Evolutionary conservation across 2,888 invertebrate species (phyloP).

Genomic region (Synergus umbraculus): DNA sequence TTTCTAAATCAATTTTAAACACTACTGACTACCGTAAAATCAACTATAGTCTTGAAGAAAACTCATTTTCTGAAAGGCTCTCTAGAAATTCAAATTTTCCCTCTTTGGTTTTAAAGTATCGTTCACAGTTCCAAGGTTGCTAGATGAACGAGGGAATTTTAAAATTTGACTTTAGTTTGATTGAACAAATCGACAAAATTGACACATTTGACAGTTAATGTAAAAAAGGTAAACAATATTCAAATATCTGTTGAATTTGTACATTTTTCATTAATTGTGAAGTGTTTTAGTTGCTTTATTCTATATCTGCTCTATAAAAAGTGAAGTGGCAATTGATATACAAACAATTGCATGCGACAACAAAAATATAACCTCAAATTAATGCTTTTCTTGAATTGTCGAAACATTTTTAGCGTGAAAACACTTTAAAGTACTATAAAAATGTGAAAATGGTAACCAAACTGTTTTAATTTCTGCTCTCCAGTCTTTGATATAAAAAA

Average conservation of each 20-base stretch:
- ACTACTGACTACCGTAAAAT: no score
- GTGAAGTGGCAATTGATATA: not conserved
- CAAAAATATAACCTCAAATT: not conserved
- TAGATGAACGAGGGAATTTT: no score
- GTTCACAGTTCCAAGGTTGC: not conserved
- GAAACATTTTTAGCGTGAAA: no score
- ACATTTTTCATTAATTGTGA: not conserved
- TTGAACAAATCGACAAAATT: no score
- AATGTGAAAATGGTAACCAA: not conserved
- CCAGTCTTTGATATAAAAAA: not conserved
- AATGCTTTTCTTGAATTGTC: no score
- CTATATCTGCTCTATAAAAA: not conserved
- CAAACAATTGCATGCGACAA: not conserved
- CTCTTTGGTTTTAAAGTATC: not conserved
- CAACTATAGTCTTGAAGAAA: not conserved
- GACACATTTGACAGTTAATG: no score
- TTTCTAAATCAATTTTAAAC: no score
- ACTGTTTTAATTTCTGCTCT: not conserved
- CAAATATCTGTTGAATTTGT: not conserved
- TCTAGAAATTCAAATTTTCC: not conserved
- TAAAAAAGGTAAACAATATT: not conserved
- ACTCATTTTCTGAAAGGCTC: not conserved
- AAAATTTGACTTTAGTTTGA: no score
- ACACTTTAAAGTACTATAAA: not conserved
- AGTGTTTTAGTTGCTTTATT: not conserved